Evolutionary conservation across 2,888 invertebrate genomes (phyloP).

Genomic region (Sipha maydis): DNA sequence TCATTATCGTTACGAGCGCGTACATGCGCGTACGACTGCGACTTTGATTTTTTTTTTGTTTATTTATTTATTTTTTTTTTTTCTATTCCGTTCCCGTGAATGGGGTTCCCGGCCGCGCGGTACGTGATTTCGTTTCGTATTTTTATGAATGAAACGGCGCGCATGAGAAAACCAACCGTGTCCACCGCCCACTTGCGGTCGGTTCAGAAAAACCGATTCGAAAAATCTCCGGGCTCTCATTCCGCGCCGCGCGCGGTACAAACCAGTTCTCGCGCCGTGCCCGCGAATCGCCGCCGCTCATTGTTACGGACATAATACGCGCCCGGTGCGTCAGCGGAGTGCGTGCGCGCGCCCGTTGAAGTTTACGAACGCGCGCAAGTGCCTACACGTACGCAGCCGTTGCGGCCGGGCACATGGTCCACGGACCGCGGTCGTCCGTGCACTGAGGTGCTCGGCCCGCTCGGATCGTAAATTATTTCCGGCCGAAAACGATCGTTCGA

Average conservation of each 20-base stretch:
- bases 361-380: no score
- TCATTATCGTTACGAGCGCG: no score
- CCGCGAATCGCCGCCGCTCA: not conserved
- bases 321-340: no score
- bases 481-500: no score
- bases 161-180: constrained; percentile 35
- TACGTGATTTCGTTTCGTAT: constrained; percentile 45
- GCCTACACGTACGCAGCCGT: no score
- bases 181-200: constrained; percentile 53
- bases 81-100: constrained; percentile 16
- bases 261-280: constrained; percentile 28
- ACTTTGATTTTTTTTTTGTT: not conserved
- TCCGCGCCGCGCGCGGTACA: not conserved
- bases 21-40: not conserved
- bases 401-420: no score
- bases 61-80: no score
- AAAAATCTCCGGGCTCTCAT: constrained; percentile 29
- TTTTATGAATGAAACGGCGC: constrained; percentile 54
- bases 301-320: not conserved
- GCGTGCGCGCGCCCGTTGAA: no score
- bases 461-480: no score
- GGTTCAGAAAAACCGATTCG: constrained; percentile 42
- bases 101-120: constrained; percentile 28
- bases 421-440: no score
- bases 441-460: no score